Base-by-base conservation (phyloP, 1,140 invertebrate genomes). In the Drosophila sturtevanti region DNA sequence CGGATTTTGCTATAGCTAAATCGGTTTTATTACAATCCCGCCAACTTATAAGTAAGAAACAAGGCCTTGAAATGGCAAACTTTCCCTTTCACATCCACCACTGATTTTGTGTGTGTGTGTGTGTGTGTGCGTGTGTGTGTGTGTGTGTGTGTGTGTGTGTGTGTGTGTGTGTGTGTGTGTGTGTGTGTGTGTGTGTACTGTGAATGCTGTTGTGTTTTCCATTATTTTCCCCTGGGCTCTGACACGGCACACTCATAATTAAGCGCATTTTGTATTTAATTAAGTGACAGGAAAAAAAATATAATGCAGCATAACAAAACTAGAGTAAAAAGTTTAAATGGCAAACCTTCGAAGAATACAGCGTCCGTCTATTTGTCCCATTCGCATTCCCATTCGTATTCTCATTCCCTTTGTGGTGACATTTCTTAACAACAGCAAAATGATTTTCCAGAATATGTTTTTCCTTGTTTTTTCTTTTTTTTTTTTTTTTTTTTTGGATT, bases 201-300 rank as follows among this genome's bases (percentile, higher is more conserved):
- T 74, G 73, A 35, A 16, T 18, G 16, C 10, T 48, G 16, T 48
- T 48, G 74, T 74, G 64, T 68, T 62, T 44, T 35, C 66, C 71
- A 75, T 76, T 68, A 76, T 68, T 75, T 31, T 76, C 58, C 72
- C 72, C 24, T 35, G 58, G 52, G 64, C 63, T 12, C 72, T 44
- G 58, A 76, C 72, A 76, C 72, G 72, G 58, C 64, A 59, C 58
- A 59, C 72, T 76, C 72, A 76, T 76, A 76, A 76, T 76, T 76
- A 76, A 76, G 68, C 72, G 72, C 72, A 76, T 76, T 75, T 76
- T 76, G 58, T 68, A 76, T 76, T 76, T 76, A 76, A 76, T 76
- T 76, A 76, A 63, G 72, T 37, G 72, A 58, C 64, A 48, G 48
- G 54, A 67, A 22, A 63, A 70, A 18, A 54, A 34, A 55, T 16